phyloP scores from a whole-genome alignment of 1,140 invertebrate genomes.

The Neodiprion virginianus region DNA sequence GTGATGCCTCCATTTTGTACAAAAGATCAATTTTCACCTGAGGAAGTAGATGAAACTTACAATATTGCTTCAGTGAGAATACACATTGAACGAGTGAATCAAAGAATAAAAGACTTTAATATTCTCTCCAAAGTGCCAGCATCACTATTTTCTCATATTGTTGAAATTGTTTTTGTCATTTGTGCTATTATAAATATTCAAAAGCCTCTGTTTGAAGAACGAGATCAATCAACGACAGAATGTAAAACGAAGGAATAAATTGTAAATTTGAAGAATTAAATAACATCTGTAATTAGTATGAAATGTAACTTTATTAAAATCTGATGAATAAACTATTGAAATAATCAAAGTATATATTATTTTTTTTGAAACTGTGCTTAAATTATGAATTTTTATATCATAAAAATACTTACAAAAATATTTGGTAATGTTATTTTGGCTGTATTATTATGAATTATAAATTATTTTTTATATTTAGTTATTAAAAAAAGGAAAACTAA shows the following conservation, averaged over 20 bases:
- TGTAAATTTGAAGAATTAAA: not conserved
- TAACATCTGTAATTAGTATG: too few relatives aligned
- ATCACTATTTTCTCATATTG: not conserved
- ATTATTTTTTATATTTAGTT: not conserved
- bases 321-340: not conserved
- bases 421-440: not conserved
- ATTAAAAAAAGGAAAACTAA: too few relatives aligned
- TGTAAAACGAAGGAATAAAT: not conserved
- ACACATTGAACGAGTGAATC: constrained; percentile 45
- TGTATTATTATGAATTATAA: not conserved
- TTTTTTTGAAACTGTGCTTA: not conserved
- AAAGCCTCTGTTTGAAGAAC: not conserved
- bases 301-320: not conserved
- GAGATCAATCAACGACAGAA: too few relatives aligned
- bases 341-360: not conserved
- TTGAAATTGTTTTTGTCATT: not conserved
- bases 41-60: constrained; percentile 38
- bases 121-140: constrained; percentile 20
- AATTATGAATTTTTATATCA: too few relatives aligned
- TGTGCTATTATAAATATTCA: not conserved
- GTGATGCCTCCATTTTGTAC: constrained; percentile 31
- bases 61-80: constrained; percentile 47
- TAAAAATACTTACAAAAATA: too few relatives aligned
- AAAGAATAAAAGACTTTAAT: constrained; percentile 38
- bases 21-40: constrained; percentile 35